phyloP scores from a whole-genome alignment of 2,888 invertebrate genomes.

The Entomobrya multifasciata region DNA sequence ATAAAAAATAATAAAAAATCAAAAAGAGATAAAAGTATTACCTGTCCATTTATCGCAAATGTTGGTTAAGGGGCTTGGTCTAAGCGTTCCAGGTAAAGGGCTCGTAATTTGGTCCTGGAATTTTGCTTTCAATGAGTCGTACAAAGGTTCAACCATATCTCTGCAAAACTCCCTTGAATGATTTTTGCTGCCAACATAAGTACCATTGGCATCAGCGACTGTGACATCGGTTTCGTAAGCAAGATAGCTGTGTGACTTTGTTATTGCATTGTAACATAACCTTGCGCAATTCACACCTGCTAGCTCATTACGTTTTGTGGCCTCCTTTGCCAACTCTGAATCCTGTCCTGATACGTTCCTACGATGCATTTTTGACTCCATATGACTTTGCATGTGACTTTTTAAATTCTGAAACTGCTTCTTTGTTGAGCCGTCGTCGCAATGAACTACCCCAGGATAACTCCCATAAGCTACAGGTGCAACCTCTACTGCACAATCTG shows the following conservation, averaged over 20 bases:
- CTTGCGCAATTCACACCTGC: background rate
- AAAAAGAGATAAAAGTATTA: too few species aligned
- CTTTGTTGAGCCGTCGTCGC: background rate
- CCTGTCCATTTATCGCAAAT: too few species aligned
- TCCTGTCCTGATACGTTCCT: background rate
- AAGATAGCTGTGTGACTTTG: background rate
- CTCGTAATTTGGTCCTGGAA: background rate
- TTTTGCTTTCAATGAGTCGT: background rate
- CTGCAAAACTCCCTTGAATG: background rate
- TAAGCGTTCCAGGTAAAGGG: background rate
- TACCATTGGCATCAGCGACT: background rate
- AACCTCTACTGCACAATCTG: background rate
- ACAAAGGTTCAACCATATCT: background rate
- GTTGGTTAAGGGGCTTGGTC: too few species aligned
- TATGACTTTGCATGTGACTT: background rate
- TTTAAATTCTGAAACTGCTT: background rate
- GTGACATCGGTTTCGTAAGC: background rate
- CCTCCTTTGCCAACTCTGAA: background rate
- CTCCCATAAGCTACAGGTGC: background rate
- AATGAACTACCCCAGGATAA: background rate
- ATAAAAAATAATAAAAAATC: too few species aligned
- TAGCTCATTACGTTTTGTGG: background rate
- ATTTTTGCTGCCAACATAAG: background rate
- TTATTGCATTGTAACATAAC: background rate
- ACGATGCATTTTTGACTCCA: background rate